These are phyloP conservation scores for Vidua chalybeata DNA, from an alignment of 2,113 vertebrate genomes.

Conservation along the genomic window DNA sequence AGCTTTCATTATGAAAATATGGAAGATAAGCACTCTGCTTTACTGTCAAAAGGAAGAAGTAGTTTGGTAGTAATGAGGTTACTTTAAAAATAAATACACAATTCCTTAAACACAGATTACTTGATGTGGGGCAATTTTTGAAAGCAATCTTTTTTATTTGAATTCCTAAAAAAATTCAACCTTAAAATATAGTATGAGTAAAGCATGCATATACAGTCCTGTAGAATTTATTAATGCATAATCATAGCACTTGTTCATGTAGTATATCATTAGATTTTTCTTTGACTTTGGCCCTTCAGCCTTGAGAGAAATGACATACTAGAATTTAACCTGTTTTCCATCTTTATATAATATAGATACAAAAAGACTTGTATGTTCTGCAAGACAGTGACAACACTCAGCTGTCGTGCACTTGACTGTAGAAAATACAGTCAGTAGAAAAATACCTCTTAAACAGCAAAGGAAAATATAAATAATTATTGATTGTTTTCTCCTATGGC, in stretches of 20 bases:
- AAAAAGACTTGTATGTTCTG: background rate
- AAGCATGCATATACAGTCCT: background rate
- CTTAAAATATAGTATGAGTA: background rate
- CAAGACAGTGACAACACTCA: background rate
- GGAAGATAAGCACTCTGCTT: conserved; percentile 73
- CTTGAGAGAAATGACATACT: conserved; percentile 46
- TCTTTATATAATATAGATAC: conserved; percentile 29
- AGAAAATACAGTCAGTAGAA: background rate
- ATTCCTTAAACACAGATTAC: conserved; percentile 50
- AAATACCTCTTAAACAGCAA: background rate
- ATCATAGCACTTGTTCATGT: conserved; percentile 35
- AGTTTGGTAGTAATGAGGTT: conserved; percentile 56
- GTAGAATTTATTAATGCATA: conserved; percentile 62
- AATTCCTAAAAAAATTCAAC: background rate
- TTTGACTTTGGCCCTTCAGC: conserved; percentile 57
- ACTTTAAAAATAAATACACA: conserved; percentile 63
- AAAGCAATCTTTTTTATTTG: conserved; percentile 10
- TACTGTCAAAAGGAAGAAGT: conserved; percentile 70
- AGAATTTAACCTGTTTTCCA: conserved; percentile 54
- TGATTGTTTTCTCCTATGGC: background rate
- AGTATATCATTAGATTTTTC: conserved; percentile 63
- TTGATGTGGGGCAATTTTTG: conserved; percentile 39
- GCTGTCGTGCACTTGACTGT: background rate
- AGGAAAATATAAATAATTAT: conserved; percentile 38
- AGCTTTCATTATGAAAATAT: conserved; percentile 81